Evolutionary conservation across 2,113 vertebrate genomes (phyloP).

Genomic region (Campylorhamphus procurvoides): DNA sequence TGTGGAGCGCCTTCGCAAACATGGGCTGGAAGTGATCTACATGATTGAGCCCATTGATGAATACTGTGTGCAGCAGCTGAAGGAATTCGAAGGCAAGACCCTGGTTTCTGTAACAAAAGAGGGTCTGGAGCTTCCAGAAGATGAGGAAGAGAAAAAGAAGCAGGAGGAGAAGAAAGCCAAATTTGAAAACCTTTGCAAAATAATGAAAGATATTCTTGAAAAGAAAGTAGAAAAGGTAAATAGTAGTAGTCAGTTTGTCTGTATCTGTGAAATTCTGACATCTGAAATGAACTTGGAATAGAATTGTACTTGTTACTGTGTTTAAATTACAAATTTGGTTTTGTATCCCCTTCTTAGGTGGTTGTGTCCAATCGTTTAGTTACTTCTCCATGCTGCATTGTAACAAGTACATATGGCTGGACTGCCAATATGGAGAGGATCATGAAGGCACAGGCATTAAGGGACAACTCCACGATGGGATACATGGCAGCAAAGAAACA

Average conservation of each 20-base stretch:
- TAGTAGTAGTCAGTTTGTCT: fast-evolving
- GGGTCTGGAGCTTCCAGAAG: conserved; percentile 85
- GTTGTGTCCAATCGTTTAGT: conserved; percentile 82
- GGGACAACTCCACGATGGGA: conserved; percentile 87
- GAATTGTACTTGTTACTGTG: fast-evolving
- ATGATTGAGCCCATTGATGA: conserved; percentile 88
- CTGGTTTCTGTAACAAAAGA: conserved; percentile 87
- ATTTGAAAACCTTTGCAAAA: conserved; percentile 86
- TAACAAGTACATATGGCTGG: conserved; percentile 82
- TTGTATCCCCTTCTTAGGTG: conserved; percentile 46
- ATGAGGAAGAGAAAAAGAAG: conserved; percentile 86
- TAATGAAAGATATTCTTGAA: conserved; percentile 87
- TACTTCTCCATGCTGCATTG: conserved; percentile 81
- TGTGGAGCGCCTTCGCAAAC: conserved; percentile 83
- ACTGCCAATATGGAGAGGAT: conserved; percentile 89
- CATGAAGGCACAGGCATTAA: conserved; percentile 83
- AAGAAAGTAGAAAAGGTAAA: conserved; percentile 87
- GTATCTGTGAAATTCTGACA: fast-evolving
- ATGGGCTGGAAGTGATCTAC: conserved; percentile 84
- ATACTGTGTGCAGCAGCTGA: conserved; percentile 86
- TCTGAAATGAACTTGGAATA: fast-evolving
- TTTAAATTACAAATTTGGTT: fast-evolving
- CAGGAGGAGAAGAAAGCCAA: conserved; percentile 85
- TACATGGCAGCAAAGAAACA: conserved; percentile 89
- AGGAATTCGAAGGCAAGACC: conserved; percentile 86